Percentiles rank a stretch among this genome's conserved stretches.
Evolutionary conservation across 2,797 vertebrate genomes (phyloP).

Genomic region (Helostoma temminkii): DNA sequence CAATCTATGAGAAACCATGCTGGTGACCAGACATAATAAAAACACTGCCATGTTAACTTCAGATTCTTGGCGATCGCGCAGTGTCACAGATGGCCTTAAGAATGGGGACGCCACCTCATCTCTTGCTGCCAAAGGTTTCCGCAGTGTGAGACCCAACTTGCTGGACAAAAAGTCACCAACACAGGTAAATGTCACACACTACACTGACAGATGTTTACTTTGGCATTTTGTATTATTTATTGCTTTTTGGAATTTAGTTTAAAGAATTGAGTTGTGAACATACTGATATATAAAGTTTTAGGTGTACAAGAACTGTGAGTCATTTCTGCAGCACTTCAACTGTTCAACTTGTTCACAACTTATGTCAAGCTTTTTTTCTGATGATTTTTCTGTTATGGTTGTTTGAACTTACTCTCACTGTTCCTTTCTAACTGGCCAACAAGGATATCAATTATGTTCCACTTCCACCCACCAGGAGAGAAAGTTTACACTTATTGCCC

Average conservation of each 20-base stretch:
- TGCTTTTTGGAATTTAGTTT: conserved; percentile 13
- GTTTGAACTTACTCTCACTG: conserved; percentile 82
- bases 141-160: conserved; percentile 95
- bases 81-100: conserved; percentile 87
- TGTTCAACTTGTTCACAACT: conserved; percentile 26
- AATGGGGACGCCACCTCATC: conserved; percentile 94
- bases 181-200: conserved; percentile 85
- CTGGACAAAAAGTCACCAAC: conserved; percentile 94
- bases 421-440: conserved; percentile 81
- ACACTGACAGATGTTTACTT: conserved; percentile 11
- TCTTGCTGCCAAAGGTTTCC: conserved; percentile 96
- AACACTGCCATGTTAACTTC: conserved; percentile 6
- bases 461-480: conserved; percentile 88
- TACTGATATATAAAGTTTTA: conserved; percentile 8
- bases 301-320: conserved; percentile 20
- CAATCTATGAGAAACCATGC: background rate
- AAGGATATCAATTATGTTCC: conserved; percentile 87
- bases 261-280: background rate
- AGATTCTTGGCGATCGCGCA: conserved; percentile 93
- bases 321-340: background rate
- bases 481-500: conserved; percentile 85
- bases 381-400: conserved; percentile 41
- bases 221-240: background rate
- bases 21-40: background rate
- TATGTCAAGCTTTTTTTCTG: conserved; percentile 42